These are phyloP conservation scores for Picus viridis DNA, from an alignment of 2,797 vertebrate species.

Conservation along the genomic window DNA sequence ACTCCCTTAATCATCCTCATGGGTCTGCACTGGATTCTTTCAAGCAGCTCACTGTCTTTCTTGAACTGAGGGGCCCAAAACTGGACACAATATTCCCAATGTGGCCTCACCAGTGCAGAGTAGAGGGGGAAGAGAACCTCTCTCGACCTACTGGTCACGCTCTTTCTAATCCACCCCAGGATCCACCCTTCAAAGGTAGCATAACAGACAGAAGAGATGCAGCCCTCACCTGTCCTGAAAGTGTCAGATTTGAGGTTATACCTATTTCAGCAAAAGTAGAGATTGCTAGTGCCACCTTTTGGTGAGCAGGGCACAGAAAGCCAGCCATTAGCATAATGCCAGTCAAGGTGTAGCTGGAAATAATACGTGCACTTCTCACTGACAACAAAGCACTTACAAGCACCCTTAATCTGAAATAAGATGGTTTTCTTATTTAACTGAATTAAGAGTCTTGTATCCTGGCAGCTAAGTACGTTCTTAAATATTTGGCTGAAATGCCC, in stretches of 20 bases:
- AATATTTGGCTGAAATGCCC: background rate
- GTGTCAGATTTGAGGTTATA: background rate
- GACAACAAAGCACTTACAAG: background rate
- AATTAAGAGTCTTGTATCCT: background rate
- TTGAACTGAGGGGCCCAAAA: no score
- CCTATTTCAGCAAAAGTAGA: background rate
- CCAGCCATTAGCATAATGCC: background rate
- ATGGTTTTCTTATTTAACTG: background rate
- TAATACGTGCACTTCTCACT: background rate
- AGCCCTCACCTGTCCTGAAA: constrained; percentile 7
- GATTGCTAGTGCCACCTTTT: constrained; percentile 70
- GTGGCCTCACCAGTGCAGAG: no score
- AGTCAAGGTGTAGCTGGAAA: background rate
- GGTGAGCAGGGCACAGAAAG: constrained; percentile 32
- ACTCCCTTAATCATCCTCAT: no score
- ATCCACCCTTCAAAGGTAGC: background rate
- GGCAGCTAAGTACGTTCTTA: background rate
- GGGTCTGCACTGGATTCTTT: no score
- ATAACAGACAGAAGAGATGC: background rate
- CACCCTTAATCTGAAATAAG: background rate
- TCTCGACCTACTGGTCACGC: no score
- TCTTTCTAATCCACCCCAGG: no score
- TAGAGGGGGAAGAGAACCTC: no score
- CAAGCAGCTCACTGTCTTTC: no score
- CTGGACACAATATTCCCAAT: no score